phyloP scores from a whole-genome alignment of 2,113 vertebrate species.

The Charina bottae region DNA sequence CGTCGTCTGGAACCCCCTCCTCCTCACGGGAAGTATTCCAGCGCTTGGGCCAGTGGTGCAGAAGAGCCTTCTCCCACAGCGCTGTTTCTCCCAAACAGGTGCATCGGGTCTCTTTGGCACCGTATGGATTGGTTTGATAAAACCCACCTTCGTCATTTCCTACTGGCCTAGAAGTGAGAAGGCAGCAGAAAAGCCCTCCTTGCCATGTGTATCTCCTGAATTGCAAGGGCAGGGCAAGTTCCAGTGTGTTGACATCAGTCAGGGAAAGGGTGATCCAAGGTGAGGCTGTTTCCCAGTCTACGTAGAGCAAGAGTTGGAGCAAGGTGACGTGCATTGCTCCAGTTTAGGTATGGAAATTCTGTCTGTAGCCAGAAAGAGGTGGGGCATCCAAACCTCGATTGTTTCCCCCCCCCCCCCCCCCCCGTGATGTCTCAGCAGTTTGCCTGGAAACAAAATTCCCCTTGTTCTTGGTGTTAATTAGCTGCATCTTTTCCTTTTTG shows the following conservation, averaged over 20 bases:
- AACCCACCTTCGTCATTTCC: background rate
- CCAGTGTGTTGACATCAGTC: background rate
- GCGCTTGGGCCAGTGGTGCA: too few species aligned
- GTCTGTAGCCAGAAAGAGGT: background rate
- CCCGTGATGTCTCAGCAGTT: background rate
- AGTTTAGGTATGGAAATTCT: background rate
- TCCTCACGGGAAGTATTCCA: too few species aligned
- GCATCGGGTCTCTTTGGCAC: background rate
- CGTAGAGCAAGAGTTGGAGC: background rate
- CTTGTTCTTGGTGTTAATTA: background rate
- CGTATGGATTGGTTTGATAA: background rate
- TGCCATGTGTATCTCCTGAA: background rate
- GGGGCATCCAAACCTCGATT: too few species aligned
- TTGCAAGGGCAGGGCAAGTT: background rate
- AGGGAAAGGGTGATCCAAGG: background rate
- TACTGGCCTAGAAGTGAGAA: background rate
- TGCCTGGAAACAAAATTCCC: background rate
- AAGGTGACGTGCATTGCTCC: background rate
- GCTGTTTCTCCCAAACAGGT: background rate
- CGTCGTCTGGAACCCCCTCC: too few species aligned
- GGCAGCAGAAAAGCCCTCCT: background rate
- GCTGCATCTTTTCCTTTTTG: background rate
- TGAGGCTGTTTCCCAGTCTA: background rate
- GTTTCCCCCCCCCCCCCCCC: too few species aligned
- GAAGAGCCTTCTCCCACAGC: background rate